phyloP scores from a whole-genome alignment of 2,113 vertebrate species.

The Papio anubis region DNA sequence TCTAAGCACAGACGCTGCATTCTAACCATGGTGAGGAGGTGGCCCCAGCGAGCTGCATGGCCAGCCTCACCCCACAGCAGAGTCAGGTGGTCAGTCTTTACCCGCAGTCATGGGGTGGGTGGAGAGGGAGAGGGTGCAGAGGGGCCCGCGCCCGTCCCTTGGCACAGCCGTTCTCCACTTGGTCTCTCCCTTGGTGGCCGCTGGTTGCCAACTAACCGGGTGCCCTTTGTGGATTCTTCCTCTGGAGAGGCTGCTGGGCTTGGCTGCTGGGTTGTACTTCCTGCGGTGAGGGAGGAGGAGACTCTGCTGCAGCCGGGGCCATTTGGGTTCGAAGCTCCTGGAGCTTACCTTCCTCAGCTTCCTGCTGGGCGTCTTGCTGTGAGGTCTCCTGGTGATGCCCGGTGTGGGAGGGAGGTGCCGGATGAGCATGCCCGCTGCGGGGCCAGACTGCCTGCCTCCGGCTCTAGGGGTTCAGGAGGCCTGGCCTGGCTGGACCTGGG shows the following conservation, averaged over 20 bases:
- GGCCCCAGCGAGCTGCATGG: neutral
- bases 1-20: accelerated
- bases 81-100: too few relatives aligned
- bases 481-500: neutral
- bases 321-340: neutral
- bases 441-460: neutral
- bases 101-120: neutral
- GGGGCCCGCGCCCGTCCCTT: neutral
- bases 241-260: neutral
- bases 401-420: neutral
- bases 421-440: neutral
- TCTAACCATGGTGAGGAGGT: accelerated
- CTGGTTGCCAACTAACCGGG: neutral
- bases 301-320: accelerated
- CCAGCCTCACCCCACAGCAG: neutral
- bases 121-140: neutral
- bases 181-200: neutral
- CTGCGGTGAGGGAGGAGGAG: too few relatives aligned
- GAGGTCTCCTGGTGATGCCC: accelerated
- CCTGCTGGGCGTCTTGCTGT: neutral
- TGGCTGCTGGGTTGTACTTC: too few relatives aligned
- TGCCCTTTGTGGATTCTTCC: neutral
- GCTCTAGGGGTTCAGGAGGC: neutral
- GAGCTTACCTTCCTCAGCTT: neutral
- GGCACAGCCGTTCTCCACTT: neutral